Evolutionary conservation across 2,888 invertebrate genomes (phyloP).

Genomic region (Spisula solida): DNA sequence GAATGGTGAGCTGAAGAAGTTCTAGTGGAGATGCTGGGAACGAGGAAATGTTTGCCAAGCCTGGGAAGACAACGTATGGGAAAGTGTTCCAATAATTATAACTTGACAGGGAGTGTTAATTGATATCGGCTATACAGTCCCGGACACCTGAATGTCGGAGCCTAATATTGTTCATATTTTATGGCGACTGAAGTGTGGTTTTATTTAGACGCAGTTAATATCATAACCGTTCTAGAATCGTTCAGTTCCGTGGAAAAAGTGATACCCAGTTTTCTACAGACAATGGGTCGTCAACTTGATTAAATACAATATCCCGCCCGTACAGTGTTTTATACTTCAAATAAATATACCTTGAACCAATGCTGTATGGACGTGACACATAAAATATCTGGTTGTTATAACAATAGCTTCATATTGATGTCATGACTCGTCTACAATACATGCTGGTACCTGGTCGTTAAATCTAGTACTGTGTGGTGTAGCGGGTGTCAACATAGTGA

Average conservation of each 20-base stretch:
- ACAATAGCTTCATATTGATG: background rate
- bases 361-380: background rate
- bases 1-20: background rate
- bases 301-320: background rate
- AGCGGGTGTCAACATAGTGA: background rate
- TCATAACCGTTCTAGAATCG: background rate
- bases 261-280: background rate
- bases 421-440: background rate
- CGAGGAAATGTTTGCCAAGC: conserved; percentile 49
- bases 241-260: background rate
- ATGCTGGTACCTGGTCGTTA: background rate
- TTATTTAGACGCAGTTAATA: background rate
- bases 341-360: conserved; percentile 2
- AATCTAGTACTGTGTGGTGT: background rate
- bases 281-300: conserved; percentile 18
- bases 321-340: background rate
- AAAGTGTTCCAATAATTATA: conserved; percentile 63
- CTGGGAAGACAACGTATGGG: conserved; percentile 65
- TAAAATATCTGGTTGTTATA: background rate
- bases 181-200: conserved; percentile 38
- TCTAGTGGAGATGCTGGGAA: conserved; percentile 36
- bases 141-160: conserved; percentile 48
- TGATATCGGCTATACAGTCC: conserved; percentile 40
- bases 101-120: conserved; percentile 56
- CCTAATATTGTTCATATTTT: conserved; percentile 37